Conservation (phyloP, 35 echinoderm and acorn worm genomes). For the Nesometra sesokonis region DNA sequence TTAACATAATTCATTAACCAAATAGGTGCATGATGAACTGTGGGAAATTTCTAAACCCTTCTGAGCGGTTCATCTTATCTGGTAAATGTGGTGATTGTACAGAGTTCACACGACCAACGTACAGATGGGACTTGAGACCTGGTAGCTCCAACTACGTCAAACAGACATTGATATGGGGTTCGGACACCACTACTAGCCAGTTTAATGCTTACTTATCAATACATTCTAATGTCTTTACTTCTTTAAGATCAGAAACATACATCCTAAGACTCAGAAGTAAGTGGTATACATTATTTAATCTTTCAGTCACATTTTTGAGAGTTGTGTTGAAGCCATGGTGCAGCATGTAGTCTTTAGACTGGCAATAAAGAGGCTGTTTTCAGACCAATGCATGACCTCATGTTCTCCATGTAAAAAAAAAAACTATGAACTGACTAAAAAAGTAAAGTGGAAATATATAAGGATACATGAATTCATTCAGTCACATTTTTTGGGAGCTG, state of each 20-base stretch:
- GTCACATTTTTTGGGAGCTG: too few relatives aligned
- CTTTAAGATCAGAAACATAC: slow-evolving; percentile 6
- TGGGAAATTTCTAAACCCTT: slow-evolving; percentile 60
- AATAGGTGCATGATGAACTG: slow-evolving; percentile 78
- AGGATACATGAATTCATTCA: too few relatives aligned
- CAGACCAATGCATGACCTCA: too few relatives aligned
- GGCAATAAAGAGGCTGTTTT: too few relatives aligned
- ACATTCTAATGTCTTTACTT: slow-evolving; percentile 18
- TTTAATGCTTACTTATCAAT: slow-evolving; percentile 49
- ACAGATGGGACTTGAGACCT: slow-evolving; percentile 21
- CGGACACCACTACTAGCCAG: slow-evolving; percentile 54
- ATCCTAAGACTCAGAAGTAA: slow-evolving; percentile 47
- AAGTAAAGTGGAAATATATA: too few relatives aligned
- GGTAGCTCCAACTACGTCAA: neutral
- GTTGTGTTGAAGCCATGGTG: too few relatives aligned
- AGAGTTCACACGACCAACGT: slow-evolving; percentile 29
- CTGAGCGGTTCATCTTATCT: slow-evolving; percentile 52
- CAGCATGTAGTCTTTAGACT: too few relatives aligned
- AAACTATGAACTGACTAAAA: too few relatives aligned
- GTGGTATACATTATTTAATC: neutral
- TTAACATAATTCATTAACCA: too few relatives aligned
- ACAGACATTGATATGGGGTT: slow-evolving; percentile 34
- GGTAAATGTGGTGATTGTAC: slow-evolving; percentile 72
- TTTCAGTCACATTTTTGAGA: too few relatives aligned
- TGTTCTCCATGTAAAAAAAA: too few relatives aligned